A percentile compares a stretch with the other conserved stretches of the same genome.
These are phyloP conservation scores for Synanthedon andrenaeformis DNA, from an alignment of 2,888 invertebrate species.

Conservation along the genomic window DNA sequence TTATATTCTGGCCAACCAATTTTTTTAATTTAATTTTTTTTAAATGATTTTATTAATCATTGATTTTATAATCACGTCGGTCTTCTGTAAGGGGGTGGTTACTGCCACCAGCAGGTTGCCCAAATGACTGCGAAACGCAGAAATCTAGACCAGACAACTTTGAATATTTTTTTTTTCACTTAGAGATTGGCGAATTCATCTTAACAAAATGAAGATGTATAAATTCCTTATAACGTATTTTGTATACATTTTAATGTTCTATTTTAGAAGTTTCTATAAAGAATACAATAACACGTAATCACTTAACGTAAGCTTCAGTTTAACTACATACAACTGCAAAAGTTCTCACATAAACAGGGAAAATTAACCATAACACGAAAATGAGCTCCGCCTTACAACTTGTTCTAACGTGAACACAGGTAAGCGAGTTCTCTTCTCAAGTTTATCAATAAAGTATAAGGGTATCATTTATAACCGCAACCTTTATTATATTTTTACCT, in stretches of 20 bases:
- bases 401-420: conserved; percentile 12
- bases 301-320: conserved; percentile 7
- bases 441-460: conserved; percentile 29
- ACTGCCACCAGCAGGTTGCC: too few species aligned
- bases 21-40: too few species aligned
- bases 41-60: too few species aligned
- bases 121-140: too few species aligned
- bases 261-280: neutral
- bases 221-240: too few species aligned
- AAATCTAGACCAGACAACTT: too few species aligned
- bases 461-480: conserved; percentile 15
- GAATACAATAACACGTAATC: conserved; percentile 7
- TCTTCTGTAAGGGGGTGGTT: too few species aligned
- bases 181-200: too few species aligned
- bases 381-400: conserved; percentile 27
- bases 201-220: too few species aligned
- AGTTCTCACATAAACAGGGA: conserved; percentile 38
- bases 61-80: too few species aligned
- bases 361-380: conserved; percentile 41
- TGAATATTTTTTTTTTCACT: too few species aligned
- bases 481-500: neutral
- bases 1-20: neutral
- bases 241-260: too few species aligned
- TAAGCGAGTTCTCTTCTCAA: conserved; percentile 5
- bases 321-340: conserved; percentile 21